These are phyloP conservation scores for Lordiphosa fenestrarum DNA, from an alignment of 2,888 invertebrate species.

Conservation along the genomic window DNA sequence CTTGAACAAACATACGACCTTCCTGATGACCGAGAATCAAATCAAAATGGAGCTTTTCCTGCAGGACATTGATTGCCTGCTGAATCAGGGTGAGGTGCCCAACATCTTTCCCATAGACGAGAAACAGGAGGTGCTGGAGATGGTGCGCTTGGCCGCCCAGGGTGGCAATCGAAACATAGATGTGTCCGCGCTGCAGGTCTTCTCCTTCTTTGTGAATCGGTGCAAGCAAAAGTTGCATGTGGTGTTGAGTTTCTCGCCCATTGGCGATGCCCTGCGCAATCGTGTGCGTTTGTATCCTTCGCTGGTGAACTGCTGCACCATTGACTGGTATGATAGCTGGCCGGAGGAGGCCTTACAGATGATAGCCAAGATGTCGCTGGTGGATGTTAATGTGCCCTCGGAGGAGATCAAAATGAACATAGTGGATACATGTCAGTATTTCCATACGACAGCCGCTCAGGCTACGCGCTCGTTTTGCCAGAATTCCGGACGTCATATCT, in stretches of 20 bases:
- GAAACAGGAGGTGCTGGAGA: conserved; percentile 88
- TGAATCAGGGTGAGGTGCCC: conserved; percentile 94
- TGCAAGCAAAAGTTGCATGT: conserved; percentile 91
- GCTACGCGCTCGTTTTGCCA: conserved; percentile 84
- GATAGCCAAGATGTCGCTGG: conserved; percentile 88
- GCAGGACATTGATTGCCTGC: conserved; percentile 92
- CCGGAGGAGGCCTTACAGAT: conserved; percentile 92
- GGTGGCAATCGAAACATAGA: conserved; percentile 92
- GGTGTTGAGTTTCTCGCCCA: conserved; percentile 88
- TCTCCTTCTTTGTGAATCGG: conserved; percentile 89
- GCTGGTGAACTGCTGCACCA: conserved; percentile 94
- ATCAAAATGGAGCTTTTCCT: conserved; percentile 93
- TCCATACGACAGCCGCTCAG: conserved; percentile 89
- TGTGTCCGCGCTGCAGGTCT: conserved; percentile 89
- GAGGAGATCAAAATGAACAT: conserved; percentile 83
- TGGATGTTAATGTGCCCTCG: conserved; percentile 84
- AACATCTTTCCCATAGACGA: conserved; percentile 93
- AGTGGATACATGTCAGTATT: conserved; percentile 92
- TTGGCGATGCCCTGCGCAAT: conserved; percentile 90
- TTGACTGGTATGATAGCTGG: conserved; percentile 96
- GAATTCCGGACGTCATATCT: conserved; percentile 87
- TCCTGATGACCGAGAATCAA: conserved; percentile 92
- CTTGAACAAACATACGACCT: conserved; percentile 88
- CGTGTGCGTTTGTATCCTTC: conserved; percentile 93
- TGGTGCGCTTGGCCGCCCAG: conserved; percentile 86